Evolutionary conservation across 2,888 invertebrate genomes (phyloP), one percentile per base, ranked within the genome.

Genomic region (Cheilosia grossa): DNA sequence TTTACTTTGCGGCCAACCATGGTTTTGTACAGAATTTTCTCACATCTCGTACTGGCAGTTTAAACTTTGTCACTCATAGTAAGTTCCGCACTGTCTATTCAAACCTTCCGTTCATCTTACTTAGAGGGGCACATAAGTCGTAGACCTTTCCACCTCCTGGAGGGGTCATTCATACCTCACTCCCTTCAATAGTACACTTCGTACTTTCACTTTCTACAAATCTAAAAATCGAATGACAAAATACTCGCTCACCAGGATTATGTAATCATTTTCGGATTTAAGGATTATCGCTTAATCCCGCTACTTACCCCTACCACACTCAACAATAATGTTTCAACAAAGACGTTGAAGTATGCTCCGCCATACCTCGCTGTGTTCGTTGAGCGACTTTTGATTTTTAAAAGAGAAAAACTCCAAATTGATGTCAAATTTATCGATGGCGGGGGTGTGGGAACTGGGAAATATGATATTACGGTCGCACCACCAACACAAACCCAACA

Each of bases 271-370:
- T 74, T 64, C 49, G 64, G 56, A 66, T 66, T 74, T 74, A 74
- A 40, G 74, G 74, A 74, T 74, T 64, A 74, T 56, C 64, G 64
- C 44, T 56, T 74, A 40, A 74, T 56, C 74, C 74, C n/a, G 27
- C 40, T 42, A 30, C 61, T 53, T 56, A 15, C 27, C 21, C 44
- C 30, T 54, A 6, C 15, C n/a, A 42, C 4, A 7, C 24, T 27
- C 17, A n/a, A 49, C 9, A 9, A 17, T 44, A 17, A 9, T 17
- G 37, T 63, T 63, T 3, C 21, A 40, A 6, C 40, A 66, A 53
- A 42, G 24, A n/a, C 42, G 19, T 3, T 30, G 3, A 21, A 53
- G 27, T 17, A 13, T 53, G n/a, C 4, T 53, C 21, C 4, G 10
- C 33, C 21, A n/a, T 47, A 2, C 17, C 17, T 44, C 54, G 63